A percentile compares a stretch with the other conserved stretches of the same genome.
Evolutionary conservation across 2,888 invertebrate species (phyloP).

Genomic region (Pseudococcus jackbeardsleyi): DNA sequence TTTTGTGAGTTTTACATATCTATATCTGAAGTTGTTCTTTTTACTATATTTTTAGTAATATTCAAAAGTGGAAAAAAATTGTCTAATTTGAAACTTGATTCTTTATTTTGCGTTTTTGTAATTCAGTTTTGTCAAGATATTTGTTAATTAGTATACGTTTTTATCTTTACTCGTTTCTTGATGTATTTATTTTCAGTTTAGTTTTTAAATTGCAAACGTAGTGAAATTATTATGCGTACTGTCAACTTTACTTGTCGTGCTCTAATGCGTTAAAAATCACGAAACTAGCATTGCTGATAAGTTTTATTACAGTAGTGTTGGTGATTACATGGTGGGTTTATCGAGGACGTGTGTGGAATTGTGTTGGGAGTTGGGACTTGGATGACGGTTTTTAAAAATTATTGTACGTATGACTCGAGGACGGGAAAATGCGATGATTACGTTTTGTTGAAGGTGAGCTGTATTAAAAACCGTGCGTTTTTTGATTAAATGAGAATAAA

Average conservation of each 20-base stretch:
- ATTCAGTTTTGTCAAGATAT: conserved; percentile 47
- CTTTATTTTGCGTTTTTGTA: conserved; percentile 47
- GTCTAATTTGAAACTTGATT: not conserved
- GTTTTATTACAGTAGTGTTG: not conserved
- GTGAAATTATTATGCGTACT: not conserved
- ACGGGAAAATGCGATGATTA: not conserved
- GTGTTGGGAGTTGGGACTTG: not conserved
- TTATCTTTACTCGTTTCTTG: not conserved
- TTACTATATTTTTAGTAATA: not conserved
- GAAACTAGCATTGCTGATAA: conserved; percentile 23
- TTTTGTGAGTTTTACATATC: no score
- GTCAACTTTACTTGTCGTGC: not conserved
- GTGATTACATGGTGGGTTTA: not conserved
- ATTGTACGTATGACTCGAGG: not conserved
- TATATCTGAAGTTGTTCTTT: no score
- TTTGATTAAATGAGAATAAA: no score
- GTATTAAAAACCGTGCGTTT: no score
- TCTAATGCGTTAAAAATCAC: not conserved
- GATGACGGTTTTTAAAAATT: not conserved
- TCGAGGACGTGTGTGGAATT: not conserved
- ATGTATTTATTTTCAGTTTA: not conserved
- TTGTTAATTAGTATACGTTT: conserved; percentile 43
- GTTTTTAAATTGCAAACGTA: not conserved
- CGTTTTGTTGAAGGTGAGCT: no score
- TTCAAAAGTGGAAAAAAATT: not conserved